Conservation (phyloP, 2,113 vertebrate species). For the Oryzias javanicus region DNA sequence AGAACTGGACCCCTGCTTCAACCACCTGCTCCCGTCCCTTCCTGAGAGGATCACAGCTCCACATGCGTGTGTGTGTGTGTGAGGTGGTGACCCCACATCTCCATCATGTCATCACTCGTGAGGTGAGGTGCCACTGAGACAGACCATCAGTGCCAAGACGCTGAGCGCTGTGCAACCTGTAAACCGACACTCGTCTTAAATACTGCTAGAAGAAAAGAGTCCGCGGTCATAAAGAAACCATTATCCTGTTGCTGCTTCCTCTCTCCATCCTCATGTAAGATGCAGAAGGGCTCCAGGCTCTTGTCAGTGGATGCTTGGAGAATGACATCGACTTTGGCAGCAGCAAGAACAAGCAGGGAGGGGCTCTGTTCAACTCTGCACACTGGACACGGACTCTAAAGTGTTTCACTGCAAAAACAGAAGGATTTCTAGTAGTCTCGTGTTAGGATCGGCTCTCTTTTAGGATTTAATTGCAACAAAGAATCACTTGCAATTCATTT, state of each 20-base stretch:
- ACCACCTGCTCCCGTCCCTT: constrained; percentile 74
- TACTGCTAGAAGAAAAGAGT: background rate
- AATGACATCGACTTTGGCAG: constrained; percentile 65
- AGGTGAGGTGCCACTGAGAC: constrained; percentile 55
- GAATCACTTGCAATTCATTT: too few relatives aligned
- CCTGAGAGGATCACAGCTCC: constrained; percentile 24
- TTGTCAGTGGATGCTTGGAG: constrained; percentile 59
- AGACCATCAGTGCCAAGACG: constrained; percentile 25
- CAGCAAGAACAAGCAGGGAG: constrained; percentile 35
- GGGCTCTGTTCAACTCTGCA: constrained; percentile 42
- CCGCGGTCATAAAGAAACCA: constrained; percentile 34
- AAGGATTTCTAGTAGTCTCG: too few relatives aligned
- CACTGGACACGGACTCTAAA: constrained; percentile 1
- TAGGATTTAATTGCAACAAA: too few relatives aligned
- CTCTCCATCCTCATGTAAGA: constrained; percentile 31
- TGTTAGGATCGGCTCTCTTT: too few relatives aligned
- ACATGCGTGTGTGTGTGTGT: constrained; percentile 23
- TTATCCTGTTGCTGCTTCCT: constrained; percentile 28
- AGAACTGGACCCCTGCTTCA: constrained; percentile 37
- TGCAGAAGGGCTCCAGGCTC: constrained; percentile 31
- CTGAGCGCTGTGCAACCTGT: constrained; percentile 6
- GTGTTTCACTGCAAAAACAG: too few relatives aligned
- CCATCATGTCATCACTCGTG: constrained; percentile 50
- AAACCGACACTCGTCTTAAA: background rate
- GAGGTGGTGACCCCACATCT: constrained; percentile 27